Percentiles rank a stretch among this genome's conserved stretches.
Conservation (phyloP, 2,888 invertebrate genomes). For the Xylota sylvarum region DNA sequence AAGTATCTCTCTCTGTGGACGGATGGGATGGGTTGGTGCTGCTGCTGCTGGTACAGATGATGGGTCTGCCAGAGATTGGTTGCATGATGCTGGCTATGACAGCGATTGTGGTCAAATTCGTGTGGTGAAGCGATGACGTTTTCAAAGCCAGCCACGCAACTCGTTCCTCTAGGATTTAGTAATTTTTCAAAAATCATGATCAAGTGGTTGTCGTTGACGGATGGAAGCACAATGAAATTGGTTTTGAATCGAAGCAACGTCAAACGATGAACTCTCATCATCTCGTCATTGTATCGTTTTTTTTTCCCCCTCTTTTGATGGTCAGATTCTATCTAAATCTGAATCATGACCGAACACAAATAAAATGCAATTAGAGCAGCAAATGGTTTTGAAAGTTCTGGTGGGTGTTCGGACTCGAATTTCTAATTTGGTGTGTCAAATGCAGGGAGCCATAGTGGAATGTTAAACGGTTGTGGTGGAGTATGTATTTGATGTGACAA, state of each 20-base stretch:
- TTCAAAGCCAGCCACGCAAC: neutral
- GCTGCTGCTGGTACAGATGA: conserved; percentile 30
- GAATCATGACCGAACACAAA: no score
- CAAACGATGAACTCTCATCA: neutral
- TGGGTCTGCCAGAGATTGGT: neutral
- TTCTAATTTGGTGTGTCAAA: no score
- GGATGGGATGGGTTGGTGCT: conserved; percentile 24
- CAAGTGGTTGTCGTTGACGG: neutral
- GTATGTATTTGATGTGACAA: no score
- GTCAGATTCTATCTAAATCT: no score
- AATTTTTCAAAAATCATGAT: neutral
- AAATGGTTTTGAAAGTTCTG: no score
- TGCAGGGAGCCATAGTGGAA: no score
- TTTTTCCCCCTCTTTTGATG: neutral
- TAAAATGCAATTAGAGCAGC: no score
- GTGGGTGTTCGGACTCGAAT: no score
- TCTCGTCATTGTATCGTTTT: neutral
- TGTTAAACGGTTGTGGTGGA: no score
- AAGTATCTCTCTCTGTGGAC: conserved; percentile 37
- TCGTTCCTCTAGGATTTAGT: neutral
- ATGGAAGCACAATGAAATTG: neutral
- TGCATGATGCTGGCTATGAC: neutral
- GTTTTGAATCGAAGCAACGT: neutral
- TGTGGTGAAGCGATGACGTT: neutral
- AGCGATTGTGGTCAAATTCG: neutral